Conservation (phyloP, 2,113 vertebrate genomes). For the Mormyrus lacerda region DNA sequence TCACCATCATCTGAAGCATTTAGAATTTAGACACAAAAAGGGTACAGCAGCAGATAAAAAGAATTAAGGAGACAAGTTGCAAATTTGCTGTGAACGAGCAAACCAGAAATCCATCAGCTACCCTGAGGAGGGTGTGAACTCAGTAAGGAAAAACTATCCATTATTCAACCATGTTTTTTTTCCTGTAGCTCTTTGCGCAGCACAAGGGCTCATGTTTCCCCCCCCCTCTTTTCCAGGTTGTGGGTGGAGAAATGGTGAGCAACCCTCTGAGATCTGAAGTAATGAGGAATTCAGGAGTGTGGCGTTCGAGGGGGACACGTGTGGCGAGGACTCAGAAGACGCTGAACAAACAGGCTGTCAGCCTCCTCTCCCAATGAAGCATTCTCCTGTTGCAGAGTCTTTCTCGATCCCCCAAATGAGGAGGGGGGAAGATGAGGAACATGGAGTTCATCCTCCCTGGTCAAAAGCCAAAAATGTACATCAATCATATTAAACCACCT, state of each 20-base stretch:
- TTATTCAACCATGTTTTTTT: slow-evolving; percentile 6
- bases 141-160: neutral
- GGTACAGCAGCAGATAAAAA: neutral
- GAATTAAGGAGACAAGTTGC: neutral
- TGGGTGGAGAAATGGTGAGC: neutral
- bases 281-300: neutral
- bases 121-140: neutral
- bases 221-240: neutral
- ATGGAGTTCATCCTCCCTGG: neutral
- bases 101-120: neutral
- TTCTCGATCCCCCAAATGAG: neutral
- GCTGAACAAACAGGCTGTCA: slow-evolving; percentile 18
- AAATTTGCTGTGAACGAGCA: neutral
- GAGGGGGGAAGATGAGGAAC: neutral
- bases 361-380: neutral
- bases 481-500: neutral
- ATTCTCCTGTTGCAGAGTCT: neutral
- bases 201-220: neutral
- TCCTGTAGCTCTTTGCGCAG: neutral
- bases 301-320: neutral
- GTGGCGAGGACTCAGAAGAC: slow-evolving; percentile 13
- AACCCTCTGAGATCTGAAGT: neutral
- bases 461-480: slow-evolving; percentile 2
- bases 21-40: neutral
- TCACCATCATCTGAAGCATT: neutral